These are phyloP conservation scores for Metellina segmentata DNA, from an alignment of 2,888 invertebrate species.

Conservation along the genomic window DNA sequence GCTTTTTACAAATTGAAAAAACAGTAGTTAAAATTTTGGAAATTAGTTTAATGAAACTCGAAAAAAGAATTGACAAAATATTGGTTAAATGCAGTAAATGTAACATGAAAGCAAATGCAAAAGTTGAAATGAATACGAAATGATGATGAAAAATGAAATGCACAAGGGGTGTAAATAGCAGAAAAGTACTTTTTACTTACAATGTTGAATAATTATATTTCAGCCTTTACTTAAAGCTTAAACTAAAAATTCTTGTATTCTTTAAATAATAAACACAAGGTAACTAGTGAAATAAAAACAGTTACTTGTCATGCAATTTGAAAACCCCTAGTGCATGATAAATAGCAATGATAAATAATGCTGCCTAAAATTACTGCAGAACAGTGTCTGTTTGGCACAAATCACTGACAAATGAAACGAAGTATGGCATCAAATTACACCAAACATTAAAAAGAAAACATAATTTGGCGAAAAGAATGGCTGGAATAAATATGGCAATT, in stretches of 20 bases:
- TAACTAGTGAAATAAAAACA: background rate
- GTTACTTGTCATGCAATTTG: background rate
- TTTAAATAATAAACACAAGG: background rate
- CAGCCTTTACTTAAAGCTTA: too few species aligned
- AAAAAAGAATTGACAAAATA: background rate
- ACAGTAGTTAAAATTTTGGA: background rate
- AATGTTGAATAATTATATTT: too few species aligned
- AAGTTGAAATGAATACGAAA: background rate
- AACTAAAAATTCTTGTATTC: background rate
- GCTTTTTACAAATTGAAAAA: background rate
- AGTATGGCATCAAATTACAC: slow-evolving; percentile 45
- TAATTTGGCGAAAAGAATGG: slow-evolving; percentile 33
- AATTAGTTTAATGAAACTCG: background rate
- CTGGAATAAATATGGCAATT: slow-evolving; percentile 40
- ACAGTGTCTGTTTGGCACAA: slow-evolving; percentile 67
- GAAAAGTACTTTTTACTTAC: background rate
- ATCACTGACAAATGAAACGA: slow-evolving; percentile 58
- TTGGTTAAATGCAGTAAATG: slow-evolving; percentile 20
- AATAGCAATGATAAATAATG: slow-evolving; percentile 49
- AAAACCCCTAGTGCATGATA: slow-evolving; percentile 52
- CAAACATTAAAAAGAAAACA: slow-evolving; percentile 16
- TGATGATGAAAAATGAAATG: slow-evolving; percentile 26
- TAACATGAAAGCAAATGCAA: slow-evolving; percentile 31
- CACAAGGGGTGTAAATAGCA: slow-evolving; percentile 24
- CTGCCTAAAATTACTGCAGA: slow-evolving; percentile 38